Conservation (phyloP, 2,113 vertebrate genomes). For the Alethe castanea region DNA sequence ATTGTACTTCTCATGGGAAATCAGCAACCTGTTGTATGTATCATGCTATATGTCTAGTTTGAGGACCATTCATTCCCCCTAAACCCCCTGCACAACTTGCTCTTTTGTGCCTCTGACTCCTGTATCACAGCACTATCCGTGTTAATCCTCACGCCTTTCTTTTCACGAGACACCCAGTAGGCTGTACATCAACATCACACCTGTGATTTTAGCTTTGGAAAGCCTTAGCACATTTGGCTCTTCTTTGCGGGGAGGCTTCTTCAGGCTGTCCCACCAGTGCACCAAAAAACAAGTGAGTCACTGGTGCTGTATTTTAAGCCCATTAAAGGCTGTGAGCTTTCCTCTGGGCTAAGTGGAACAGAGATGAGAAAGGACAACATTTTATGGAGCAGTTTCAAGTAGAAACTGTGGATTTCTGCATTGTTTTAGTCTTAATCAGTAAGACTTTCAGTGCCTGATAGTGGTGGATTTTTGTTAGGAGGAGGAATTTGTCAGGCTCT, state of each 20-base stretch:
- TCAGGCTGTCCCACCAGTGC: background rate
- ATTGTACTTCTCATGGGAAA: background rate
- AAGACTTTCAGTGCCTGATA: background rate
- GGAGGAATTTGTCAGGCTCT: background rate
- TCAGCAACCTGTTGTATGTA: background rate
- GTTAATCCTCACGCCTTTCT: background rate
- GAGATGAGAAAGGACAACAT: background rate
- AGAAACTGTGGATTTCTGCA: background rate
- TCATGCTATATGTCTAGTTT: background rate
- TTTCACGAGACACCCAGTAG: background rate
- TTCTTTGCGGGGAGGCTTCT: background rate
- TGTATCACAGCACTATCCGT: background rate
- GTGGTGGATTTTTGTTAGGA: background rate
- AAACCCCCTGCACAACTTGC: background rate
- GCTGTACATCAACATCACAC: background rate
- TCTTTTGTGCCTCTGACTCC: background rate
- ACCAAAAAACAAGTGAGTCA: background rate
- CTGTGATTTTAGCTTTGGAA: background rate
- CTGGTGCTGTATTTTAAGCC: background rate
- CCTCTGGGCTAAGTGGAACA: background rate
- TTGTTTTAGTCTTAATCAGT: background rate
- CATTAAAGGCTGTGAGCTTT: background rate
- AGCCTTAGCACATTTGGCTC: background rate
- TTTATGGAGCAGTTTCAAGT: background rate
- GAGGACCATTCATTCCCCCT: background rate